Percentiles rank a stretch among this genome's conserved stretches.
These are phyloP conservation scores for Hypocryptadius cinnamomeus DNA, from an alignment of 2,113 vertebrate genomes.

Conservation along the genomic window DNA sequence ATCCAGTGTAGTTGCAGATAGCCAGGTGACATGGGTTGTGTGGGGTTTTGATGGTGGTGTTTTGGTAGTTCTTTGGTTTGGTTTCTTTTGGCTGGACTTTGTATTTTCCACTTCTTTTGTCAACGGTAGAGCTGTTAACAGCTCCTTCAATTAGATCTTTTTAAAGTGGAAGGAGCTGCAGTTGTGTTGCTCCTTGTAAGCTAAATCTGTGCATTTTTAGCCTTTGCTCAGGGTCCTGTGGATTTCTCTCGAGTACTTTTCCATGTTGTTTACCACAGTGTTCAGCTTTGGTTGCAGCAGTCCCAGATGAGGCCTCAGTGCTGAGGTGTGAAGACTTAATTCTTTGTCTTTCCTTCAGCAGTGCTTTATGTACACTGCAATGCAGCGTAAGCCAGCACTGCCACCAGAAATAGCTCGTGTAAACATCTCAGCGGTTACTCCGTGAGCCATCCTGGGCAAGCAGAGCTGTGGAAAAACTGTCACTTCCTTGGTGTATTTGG, in stretches of 20 bases:
- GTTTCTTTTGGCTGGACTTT: neutral
- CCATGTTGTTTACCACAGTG: neutral
- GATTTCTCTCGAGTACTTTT: neutral
- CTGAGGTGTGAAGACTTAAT: neutral
- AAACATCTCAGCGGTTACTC: neutral
- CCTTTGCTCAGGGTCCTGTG: neutral
- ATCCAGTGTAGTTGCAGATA: neutral
- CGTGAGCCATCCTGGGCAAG: neutral
- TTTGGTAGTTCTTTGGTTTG: neutral
- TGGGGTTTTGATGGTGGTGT: too few relatives aligned
- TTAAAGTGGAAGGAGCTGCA: neutral
- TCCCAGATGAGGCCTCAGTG: neutral
- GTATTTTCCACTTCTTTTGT: neutral
- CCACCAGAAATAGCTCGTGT: neutral
- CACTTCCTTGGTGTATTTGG: neutral
- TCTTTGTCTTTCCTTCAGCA: neutral
- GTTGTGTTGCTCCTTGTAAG: neutral
- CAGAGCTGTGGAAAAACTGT: neutral
- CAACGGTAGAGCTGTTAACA: neutral
- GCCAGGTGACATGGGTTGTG: neutral
- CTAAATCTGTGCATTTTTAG: neutral
- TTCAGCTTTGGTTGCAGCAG: neutral
- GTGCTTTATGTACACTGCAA: neutral
- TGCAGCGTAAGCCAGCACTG: neutral
- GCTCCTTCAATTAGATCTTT: neutral